phyloP scores from a whole-genome alignment of 2,797 vertebrate species.

The Periparus ater region DNA sequence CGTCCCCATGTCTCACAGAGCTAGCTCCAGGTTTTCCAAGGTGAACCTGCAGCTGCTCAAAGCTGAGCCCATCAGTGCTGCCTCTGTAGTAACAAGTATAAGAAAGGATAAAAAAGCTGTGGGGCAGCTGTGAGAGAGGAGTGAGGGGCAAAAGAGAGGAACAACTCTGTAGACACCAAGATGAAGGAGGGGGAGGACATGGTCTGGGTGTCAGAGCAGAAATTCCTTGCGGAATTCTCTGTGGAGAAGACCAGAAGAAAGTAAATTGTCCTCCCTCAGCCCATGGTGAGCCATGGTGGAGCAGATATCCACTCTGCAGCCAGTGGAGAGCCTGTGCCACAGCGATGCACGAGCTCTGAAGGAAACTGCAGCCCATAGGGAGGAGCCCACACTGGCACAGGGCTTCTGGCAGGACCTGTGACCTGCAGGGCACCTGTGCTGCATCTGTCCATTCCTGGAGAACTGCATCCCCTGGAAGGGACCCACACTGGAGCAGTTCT shows the following conservation, averaged over 20 bases:
- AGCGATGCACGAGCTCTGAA: not conserved
- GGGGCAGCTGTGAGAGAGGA: not conserved
- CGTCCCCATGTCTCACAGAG: not conserved
- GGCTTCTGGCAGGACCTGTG: not conserved
- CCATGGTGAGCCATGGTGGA: accelerated
- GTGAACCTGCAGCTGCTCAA: not conserved
- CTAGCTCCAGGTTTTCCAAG: not conserved
- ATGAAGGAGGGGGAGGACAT: not conserved
- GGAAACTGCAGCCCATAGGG: not conserved
- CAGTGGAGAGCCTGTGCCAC: accelerated
- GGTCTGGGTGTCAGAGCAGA: not conserved
- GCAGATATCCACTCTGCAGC: not conserved
- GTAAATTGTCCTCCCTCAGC: not conserved
- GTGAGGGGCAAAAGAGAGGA: not conserved
- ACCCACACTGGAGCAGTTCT: accelerated
- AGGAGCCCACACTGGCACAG: not conserved
- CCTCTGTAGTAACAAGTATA: not conserved
- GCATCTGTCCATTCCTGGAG: not conserved
- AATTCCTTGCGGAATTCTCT: not conserved
- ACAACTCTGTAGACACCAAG: not conserved
- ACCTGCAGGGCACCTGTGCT: not conserved
- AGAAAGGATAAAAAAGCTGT: not conserved
- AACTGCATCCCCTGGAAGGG: not conserved
- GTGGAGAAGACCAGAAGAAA: not conserved
- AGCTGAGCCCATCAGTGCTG: not conserved